Base-by-base conservation (phyloP, 2,888 invertebrate genomes). In the Brachyptera risi region DNA sequence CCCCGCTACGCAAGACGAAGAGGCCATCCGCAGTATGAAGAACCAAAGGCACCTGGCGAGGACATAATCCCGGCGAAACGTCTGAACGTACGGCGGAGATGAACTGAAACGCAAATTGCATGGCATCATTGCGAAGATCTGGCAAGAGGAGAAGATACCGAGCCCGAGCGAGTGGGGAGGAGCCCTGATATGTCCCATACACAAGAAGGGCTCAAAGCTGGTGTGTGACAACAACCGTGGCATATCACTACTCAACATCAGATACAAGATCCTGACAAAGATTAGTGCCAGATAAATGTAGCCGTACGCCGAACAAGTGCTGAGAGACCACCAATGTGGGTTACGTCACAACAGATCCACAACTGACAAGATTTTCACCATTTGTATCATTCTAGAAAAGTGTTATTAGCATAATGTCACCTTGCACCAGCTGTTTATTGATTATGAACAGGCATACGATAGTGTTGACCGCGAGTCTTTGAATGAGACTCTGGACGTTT, bases 371-470 rank as follows among this genome's bases (percentile, higher is more conserved):
- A 58, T 58, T 23, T 58, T 58, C 15, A 58, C 38, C 19, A 19
- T 44, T 23, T 15, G 49, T 7, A 50, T 35, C 17, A 59, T 59
- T 24, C 47, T 59, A 5, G 59, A 59, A 59, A 50, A 50, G 35
- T 58, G 58, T 26, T 58, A 58, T 44, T 13, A 58, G 35, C 37
- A 21, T 13, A 58, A 44, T 44, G 7, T 56, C 9, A 9, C 24
- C 19, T 4, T 56, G 13, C 56, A 56, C 21, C 40, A 27, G n/a
- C 49, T 59, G 31, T 59, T 59, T 31, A 59, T 54, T 7, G 51
- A 59, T 24, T 51, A 31, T 15, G 26, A 59, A 15, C 59, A 59
- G 21, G 59, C 59, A 7, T 59, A 59, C 47, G 59, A 54, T 51
- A 59, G 49, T 17, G 27, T 47, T 3, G 31, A 50, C 13, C 17